These are phyloP conservation scores for Psittacara wagleri DNA, from an alignment of 2,113 vertebrate genomes.

Conservation along the genomic window DNA sequence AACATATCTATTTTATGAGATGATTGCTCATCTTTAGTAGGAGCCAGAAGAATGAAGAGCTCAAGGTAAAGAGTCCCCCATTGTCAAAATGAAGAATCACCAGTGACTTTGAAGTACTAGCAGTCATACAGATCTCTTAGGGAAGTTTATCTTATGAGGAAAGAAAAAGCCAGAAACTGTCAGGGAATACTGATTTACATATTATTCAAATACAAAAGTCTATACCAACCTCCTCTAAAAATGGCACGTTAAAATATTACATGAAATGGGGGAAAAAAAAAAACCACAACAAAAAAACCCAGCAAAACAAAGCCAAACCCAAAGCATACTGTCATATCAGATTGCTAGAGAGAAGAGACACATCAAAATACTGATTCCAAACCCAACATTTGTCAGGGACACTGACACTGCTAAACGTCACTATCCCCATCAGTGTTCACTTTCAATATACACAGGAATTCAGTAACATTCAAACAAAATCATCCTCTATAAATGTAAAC, in stretches of 20 bases:
- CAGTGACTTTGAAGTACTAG: background rate
- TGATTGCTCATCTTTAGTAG: background rate
- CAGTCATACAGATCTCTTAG: fast-evolving
- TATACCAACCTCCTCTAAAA: background rate
- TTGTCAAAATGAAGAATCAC: background rate
- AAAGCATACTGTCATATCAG: background rate
- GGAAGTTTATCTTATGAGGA: background rate
- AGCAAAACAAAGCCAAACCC: background rate
- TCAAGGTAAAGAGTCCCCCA: background rate
- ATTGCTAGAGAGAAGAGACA: background rate
- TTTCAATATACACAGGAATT: background rate
- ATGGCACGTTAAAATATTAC: background rate
- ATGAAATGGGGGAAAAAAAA: background rate
- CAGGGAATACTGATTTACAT: background rate
- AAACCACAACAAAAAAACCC: background rate
- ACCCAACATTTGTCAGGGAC: background rate
- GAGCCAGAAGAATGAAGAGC: background rate
- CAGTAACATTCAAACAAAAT: background rate
- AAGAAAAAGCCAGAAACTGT: background rate
- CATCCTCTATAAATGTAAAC: background rate
- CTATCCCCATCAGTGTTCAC: background rate
- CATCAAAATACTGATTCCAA: background rate
- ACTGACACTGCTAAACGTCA: background rate
- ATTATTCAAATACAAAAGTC: background rate
- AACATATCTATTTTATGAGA: background rate